Percentiles rank a stretch among this genome's conserved stretches.
Evolutionary conservation across 2,797 vertebrate genomes (phyloP).

Genomic region (Lepus townsendii): DNA sequence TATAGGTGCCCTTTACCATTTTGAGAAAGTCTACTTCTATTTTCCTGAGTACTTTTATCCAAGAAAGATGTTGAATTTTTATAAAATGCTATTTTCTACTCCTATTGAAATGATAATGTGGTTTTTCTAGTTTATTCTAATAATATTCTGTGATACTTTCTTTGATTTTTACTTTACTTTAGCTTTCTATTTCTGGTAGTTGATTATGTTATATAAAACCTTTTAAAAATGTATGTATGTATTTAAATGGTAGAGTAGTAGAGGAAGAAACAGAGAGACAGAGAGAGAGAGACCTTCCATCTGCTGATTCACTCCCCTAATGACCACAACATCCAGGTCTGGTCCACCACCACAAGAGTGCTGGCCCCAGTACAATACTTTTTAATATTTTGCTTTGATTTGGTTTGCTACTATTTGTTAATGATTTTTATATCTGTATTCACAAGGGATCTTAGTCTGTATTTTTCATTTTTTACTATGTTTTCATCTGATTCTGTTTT

Average conservation of each 20-base stretch:
- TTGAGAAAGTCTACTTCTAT: not conserved
- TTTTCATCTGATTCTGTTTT: slow-evolving; percentile 2
- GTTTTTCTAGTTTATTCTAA: not conserved
- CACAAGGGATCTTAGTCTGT: not conserved
- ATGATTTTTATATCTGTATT: not conserved
- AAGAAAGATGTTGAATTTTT: not conserved
- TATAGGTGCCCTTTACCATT: not conserved
- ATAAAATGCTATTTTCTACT: not conserved
- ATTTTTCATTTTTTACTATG: not conserved
- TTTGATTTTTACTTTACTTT: slow-evolving; percentile 15
- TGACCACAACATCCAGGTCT: too few species aligned
- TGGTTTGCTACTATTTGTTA: not conserved
- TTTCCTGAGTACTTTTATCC: not conserved
- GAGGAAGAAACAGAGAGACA: too few species aligned
- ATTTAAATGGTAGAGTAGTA: too few species aligned
- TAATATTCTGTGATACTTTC: not conserved
- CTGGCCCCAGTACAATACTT: not conserved
- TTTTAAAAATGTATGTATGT: too few species aligned
- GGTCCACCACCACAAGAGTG: too few species aligned
- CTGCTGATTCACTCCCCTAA: too few species aligned
- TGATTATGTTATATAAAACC: not conserved
- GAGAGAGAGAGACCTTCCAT: too few species aligned
- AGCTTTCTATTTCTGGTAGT: not conserved
- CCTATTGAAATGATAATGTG: not conserved
- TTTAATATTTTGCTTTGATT: slow-evolving; percentile 2